Percentiles rank a stretch among this genome's conserved stretches.
Conservation (phyloP, 1,140 invertebrate genomes). For the Drosophila sturtevanti region DNA sequence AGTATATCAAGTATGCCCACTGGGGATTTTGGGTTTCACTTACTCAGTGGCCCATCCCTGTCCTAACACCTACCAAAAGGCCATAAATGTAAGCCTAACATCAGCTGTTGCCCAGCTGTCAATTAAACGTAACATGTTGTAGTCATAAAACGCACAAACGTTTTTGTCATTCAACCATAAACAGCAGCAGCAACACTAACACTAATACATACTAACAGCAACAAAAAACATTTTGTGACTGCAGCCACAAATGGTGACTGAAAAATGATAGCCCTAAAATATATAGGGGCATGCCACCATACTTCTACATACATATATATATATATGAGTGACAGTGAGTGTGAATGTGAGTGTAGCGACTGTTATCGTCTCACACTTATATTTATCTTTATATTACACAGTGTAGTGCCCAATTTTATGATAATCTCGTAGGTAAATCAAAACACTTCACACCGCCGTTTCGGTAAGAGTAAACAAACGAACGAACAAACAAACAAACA, state of each 20-base stretch:
- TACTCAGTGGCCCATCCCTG: background rate
- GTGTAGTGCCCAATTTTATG: slow-evolving; percentile 54
- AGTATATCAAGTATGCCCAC: background rate
- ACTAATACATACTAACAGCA: too few relatives aligned
- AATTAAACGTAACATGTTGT: slow-evolving; percentile 72
- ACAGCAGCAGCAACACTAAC: slow-evolving; percentile 24
- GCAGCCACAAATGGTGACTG: slow-evolving; percentile 14
- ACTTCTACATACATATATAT: too few relatives aligned
- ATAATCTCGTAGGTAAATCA: slow-evolving; percentile 54
- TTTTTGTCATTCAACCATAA: slow-evolving; percentile 42
- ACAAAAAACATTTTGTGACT: slow-evolving; percentile 42
- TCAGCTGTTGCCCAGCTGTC: slow-evolving; percentile 40
- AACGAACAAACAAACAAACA: slow-evolving; percentile 3
- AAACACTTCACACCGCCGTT: slow-evolving; percentile 53
- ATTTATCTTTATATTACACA: slow-evolving; percentile 54
- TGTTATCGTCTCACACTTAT: slow-evolving; percentile 27
- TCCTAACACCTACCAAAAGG: background rate
- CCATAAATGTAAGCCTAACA: slow-evolving; percentile 6
- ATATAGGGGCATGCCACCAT: too few relatives aligned
- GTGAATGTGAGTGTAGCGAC: background rate
- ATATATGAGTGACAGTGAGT: too few relatives aligned
- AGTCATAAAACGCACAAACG: slow-evolving; percentile 55
- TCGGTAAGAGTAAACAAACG: slow-evolving; percentile 37
- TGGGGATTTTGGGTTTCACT: slow-evolving; percentile 33
- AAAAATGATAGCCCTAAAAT: too few relatives aligned